Evolutionary conservation across 1,140 invertebrate genomes (phyloP).

Genomic region (Diabrotica virgifera): DNA sequence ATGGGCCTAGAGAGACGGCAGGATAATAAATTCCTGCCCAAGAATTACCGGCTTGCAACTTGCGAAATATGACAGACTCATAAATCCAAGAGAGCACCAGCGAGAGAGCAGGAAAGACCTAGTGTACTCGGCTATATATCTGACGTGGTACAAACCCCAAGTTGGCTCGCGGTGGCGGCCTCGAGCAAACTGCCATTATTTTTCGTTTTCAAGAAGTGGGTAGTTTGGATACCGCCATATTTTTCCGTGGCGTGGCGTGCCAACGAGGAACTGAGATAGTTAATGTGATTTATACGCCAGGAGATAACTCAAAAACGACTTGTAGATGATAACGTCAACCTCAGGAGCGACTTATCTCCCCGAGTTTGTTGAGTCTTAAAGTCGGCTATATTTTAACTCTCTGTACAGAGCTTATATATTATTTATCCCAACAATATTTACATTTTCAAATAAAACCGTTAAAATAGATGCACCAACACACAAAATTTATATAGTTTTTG

Average conservation of each 20-base stretch:
- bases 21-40: constrained; percentile 47
- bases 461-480: too few species aligned
- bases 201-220: constrained; percentile 39
- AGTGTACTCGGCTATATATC: constrained; percentile 37
- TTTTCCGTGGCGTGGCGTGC: constrained; percentile 32
- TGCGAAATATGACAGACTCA: constrained; percentile 49
- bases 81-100: constrained; percentile 41
- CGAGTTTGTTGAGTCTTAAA: constrained; percentile 35
- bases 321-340: constrained; percentile 35
- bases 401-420: too few species aligned
- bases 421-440: too few species aligned
- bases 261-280: constrained; percentile 37
- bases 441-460: too few species aligned
- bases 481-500: too few species aligned
- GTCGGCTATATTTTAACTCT: background rate
- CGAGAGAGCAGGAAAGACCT: constrained; percentile 25
- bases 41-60: constrained; percentile 49
- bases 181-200: constrained; percentile 37
- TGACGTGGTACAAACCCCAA: constrained; percentile 27
- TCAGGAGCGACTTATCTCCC: constrained; percentile 35
- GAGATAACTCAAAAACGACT: constrained; percentile 38
- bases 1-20: constrained; percentile 44
- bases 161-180: constrained; percentile 22
- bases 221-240: constrained; percentile 41
- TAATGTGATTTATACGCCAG: constrained; percentile 43